Evolutionary conservation across 2,113 vertebrate species (phyloP).

Genomic region (Tachysurus vachellii): DNA sequence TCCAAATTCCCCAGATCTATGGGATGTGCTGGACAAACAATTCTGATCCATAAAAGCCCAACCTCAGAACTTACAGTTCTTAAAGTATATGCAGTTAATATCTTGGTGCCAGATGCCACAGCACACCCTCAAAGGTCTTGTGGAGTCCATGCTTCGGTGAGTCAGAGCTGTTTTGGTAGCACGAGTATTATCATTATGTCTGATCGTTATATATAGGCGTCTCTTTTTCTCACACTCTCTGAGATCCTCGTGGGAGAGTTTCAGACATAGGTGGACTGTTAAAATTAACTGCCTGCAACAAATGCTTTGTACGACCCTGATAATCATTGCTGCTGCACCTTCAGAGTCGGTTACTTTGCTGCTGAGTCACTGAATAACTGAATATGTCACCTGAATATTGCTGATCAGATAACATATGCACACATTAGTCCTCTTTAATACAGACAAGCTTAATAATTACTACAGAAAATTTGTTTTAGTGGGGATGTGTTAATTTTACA

Average conservation of each 20-base stretch:
- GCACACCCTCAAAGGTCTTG: no score
- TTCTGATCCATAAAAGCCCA: no score
- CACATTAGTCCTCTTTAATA: not conserved
- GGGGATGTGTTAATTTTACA: not conserved
- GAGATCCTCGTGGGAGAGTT: not conserved
- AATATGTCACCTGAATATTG: constrained; percentile 24
- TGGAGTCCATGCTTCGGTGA: no score
- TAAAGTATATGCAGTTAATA: no score
- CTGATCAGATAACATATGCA: constrained; percentile 33
- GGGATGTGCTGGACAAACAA: no score
- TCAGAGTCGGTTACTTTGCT: constrained; percentile 29
- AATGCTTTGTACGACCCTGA: constrained; percentile 24
- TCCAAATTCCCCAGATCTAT: no score
- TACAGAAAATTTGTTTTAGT: not conserved
- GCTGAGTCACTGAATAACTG: constrained; percentile 30
- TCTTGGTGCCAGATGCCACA: no score
- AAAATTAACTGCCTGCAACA: constrained; percentile 26
- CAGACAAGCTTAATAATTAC: not conserved
- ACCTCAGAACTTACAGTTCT: no score
- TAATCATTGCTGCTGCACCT: constrained; percentile 22
- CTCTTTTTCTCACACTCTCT: no score
- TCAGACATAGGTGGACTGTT: constrained; percentile 15
- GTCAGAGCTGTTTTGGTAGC: no score
- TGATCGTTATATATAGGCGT: not conserved
- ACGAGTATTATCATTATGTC: no score